A percentile compares a stretch with the other conserved stretches of the same genome.
phyloP scores from a whole-genome alignment of 2,888 invertebrate genomes.

The Lymantria monacha region DNA sequence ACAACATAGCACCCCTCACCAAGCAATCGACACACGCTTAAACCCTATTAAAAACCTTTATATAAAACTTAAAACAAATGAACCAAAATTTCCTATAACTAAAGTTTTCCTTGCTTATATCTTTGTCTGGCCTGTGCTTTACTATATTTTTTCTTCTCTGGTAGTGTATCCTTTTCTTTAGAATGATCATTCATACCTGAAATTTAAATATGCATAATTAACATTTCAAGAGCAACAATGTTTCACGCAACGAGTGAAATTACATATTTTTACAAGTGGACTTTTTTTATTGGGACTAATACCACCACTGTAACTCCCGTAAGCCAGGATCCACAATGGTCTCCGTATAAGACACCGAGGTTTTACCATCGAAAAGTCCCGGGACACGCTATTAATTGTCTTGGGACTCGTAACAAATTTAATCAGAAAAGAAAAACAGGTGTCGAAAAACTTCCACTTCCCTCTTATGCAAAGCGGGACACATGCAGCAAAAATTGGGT shows the following conservation, averaged over 20 bases:
- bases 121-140: conserved; percentile 89
- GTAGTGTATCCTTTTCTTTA: conserved; percentile 58
- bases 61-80: conserved; percentile 25
- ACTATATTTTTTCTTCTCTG: conserved; percentile 83
- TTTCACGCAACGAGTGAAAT: not conserved
- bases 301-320: no score
- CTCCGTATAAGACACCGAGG: no score
- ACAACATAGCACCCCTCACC: conserved; percentile 33
- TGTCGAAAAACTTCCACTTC: no score
- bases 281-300: no score
- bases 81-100: conserved; percentile 45
- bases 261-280: no score
- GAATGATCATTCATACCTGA: conserved; percentile 53
- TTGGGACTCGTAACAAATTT: no score
- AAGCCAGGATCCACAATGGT: no score
- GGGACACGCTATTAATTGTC: no score
- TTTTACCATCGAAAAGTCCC: no score
- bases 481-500: no score
- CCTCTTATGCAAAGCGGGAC: no score
- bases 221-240: not conserved
- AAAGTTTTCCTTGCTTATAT: conserved; percentile 88
- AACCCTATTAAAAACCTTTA: conserved; percentile 23
- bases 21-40: conserved; percentile 35
- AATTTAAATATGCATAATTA: conserved; percentile 19
- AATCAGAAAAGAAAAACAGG: no score